Evolutionary conservation across 2,888 invertebrate species (phyloP).

Genomic region (Aricia artaxerxes): DNA sequence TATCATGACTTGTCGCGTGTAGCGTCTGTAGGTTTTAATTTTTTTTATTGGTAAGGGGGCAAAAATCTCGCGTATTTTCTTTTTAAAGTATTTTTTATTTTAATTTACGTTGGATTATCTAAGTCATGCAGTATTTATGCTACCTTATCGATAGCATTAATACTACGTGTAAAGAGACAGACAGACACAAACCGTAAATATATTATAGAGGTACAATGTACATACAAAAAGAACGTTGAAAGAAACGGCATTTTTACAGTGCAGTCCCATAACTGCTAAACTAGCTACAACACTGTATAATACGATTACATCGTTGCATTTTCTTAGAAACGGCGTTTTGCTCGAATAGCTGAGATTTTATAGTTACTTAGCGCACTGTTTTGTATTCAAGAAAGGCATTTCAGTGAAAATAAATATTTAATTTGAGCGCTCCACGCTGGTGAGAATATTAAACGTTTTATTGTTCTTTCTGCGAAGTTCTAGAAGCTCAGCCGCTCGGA

Average conservation of each 20-base stretch:
- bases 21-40: no score
- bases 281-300: not conserved
- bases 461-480: not conserved
- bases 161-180: no score
- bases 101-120: no score
- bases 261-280: not conserved
- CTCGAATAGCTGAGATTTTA: constrained; percentile 22
- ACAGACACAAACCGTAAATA: no score
- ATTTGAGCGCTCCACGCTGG: constrained; percentile 17
- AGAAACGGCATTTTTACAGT: not conserved
- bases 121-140: no score
- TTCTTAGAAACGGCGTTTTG: constrained; percentile 10
- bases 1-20: no score
- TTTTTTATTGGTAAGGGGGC: no score
- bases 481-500: constrained; percentile 1
- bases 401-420: constrained; percentile 28
- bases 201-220: no score
- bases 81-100: no score
- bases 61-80: no score
- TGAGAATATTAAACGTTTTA: constrained; percentile 26
- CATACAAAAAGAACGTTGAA: not conserved
- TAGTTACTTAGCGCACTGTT: constrained; percentile 23
- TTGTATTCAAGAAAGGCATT: constrained; percentile 25
- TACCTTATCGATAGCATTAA: no score
- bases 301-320: constrained; percentile 15